These are phyloP conservation scores for Rhipidura dahli DNA, from an alignment of 2,113 vertebrate genomes.

Conservation along the genomic window DNA sequence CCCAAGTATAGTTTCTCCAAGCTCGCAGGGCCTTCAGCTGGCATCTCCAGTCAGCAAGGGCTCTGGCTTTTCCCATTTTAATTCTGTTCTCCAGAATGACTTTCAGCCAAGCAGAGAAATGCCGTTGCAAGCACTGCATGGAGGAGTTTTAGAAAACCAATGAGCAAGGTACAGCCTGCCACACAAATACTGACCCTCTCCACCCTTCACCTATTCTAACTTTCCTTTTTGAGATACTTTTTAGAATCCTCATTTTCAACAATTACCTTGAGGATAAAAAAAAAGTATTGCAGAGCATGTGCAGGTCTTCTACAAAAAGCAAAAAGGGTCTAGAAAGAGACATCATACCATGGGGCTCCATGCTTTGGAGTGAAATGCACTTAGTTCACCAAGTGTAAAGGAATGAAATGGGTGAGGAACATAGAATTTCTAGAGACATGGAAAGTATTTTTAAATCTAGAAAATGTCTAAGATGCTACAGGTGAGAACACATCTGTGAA, in stretches of 20 bases:
- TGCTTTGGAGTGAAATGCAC: neutral
- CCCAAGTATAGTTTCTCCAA: slow-evolving; percentile 84
- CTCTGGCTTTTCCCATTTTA: slow-evolving; percentile 83
- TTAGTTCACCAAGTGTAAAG: neutral
- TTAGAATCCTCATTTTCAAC: neutral
- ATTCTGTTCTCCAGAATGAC: slow-evolving; percentile 81
- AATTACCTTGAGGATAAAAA: neutral
- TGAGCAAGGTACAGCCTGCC: neutral
- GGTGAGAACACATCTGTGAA: neutral
- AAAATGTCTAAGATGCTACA: slow-evolving; percentile 3
- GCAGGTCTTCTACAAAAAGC: neutral
- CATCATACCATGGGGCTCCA: neutral
- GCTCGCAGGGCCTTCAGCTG: slow-evolving; percentile 81
- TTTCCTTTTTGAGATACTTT: neutral
- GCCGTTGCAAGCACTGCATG: slow-evolving; percentile 82
- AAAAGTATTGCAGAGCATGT: neutral
- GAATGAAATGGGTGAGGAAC: neutral
- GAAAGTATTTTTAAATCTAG: neutral
- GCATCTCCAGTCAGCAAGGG: slow-evolving; percentile 86
- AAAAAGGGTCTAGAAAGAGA: neutral
- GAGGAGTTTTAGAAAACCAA: slow-evolving; percentile 47
- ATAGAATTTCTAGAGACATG: neutral
- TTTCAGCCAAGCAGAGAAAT: slow-evolving; percentile 90
- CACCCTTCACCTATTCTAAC: neutral
- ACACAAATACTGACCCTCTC: neutral